Evolutionary conservation across 2,888 invertebrate species (phyloP).

Genomic region (Phania funesta): DNA sequence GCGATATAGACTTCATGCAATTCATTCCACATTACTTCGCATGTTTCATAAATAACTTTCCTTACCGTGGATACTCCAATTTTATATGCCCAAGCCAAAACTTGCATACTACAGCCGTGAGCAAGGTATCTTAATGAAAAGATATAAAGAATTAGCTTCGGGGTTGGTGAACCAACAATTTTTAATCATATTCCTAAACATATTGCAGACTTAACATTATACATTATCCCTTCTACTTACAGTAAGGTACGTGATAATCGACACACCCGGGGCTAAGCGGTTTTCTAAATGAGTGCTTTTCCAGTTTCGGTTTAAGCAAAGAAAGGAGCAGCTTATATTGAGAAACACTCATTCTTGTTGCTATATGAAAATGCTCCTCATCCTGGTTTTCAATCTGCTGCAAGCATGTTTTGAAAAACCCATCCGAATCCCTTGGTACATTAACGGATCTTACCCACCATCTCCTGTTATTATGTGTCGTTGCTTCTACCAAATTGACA

Average conservation of each 20-base stretch:
- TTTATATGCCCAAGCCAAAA: neutral
- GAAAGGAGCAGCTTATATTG: neutral
- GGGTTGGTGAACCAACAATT: neutral
- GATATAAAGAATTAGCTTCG: neutral
- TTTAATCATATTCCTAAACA: constrained; percentile 4
- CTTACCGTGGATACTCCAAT: neutral
- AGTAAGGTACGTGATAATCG: neutral
- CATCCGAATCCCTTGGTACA: constrained; percentile 2
- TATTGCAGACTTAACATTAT: constrained; percentile 3
- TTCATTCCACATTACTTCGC: constrained; percentile 7
- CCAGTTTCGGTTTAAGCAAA: neutral
- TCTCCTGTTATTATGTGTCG: neutral
- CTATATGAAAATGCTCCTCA: constrained; percentile 6
- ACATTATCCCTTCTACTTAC: neutral
- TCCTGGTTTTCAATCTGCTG: constrained; percentile 4
- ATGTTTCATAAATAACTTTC: neutral
- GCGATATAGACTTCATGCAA: neutral
- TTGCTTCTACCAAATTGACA: neutral
- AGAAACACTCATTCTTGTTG: constrained; percentile 3
- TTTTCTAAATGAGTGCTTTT: neutral
- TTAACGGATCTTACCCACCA: constrained; percentile 9
- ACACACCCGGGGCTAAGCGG: neutral
- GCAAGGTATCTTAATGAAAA: neutral
- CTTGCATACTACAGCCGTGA: neutral
- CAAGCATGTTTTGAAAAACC: constrained; percentile 5